Conservation (phyloP, 53 echinoderm and acorn worm species). For the Temnopleurus reevesii region DNA sequence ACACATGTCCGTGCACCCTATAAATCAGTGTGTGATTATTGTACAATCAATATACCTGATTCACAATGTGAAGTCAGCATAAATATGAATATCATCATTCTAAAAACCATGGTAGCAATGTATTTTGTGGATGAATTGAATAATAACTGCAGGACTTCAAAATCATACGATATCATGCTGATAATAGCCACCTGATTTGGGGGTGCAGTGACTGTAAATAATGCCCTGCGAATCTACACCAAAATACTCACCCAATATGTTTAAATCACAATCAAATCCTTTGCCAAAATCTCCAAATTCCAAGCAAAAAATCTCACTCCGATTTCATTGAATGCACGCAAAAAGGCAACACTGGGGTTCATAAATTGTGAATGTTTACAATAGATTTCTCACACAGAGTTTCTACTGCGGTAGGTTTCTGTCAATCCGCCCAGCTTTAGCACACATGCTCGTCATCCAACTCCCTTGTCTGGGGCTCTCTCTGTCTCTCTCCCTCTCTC, state of each 20-base stretch:
- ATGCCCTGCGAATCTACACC: background rate
- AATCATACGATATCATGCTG: background rate
- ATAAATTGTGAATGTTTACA: constrained; percentile 21
- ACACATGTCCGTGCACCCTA: background rate
- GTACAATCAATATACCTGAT: background rate
- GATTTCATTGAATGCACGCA: background rate
- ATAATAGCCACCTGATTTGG: background rate
- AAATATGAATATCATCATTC: background rate
- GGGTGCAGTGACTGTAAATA: background rate
- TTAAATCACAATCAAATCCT: background rate
- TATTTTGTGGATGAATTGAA: background rate
- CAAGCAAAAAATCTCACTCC: background rate
- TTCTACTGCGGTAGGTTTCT: background rate
- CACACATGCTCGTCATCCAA: constrained; percentile 16
- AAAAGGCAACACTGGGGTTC: background rate
- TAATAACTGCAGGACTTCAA: background rate
- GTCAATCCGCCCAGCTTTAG: constrained; percentile 22
- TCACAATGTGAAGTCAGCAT: background rate
- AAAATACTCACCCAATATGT: background rate
- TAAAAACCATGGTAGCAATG: background rate
- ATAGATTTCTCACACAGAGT: background rate
- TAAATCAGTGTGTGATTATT: background rate
- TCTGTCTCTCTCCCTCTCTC: background rate
- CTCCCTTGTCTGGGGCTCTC: background rate
- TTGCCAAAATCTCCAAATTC: background rate